Evolutionary conservation across 2,888 invertebrate genomes (phyloP).

Genomic region (Pedicia rivosa): DNA sequence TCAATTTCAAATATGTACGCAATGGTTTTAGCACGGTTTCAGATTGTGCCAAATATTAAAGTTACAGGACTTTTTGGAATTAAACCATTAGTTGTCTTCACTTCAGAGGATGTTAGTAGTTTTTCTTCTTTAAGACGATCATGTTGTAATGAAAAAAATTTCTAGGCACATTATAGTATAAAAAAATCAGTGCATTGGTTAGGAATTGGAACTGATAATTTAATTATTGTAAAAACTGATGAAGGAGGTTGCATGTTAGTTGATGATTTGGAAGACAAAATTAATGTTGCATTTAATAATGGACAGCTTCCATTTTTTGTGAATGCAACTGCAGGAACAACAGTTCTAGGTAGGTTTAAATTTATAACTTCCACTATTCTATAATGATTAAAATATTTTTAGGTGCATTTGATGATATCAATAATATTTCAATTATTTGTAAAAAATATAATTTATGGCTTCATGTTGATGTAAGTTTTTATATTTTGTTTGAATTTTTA

Average conservation of each 20-base stretch:
- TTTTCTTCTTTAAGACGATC: neutral
- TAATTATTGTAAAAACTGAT: constrained; percentile 48
- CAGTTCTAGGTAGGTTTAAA: no score
- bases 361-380: no score
- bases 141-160: constrained; percentile 17
- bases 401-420: constrained; percentile 68
- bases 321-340: constrained; percentile 64
- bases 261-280: constrained; percentile 39
- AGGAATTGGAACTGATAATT: constrained; percentile 65
- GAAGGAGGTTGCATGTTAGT: constrained; percentile 48
- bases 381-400: no score
- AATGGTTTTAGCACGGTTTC: constrained; percentile 54
- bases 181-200: constrained; percentile 67
- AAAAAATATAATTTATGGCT: constrained; percentile 54
- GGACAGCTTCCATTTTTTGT: constrained; percentile 49
- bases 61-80: constrained; percentile 42
- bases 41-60: constrained; percentile 50
- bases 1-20: constrained; percentile 64
- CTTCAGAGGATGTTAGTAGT: constrained; percentile 54
- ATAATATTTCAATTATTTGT: constrained; percentile 50
- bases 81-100: constrained; percentile 51
- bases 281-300: constrained; percentile 31
- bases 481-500: neutral
- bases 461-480: constrained; percentile 57
- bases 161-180: constrained; percentile 63